A percentile compares a stretch with the other conserved stretches of the same genome.
Conservation (phyloP, 2,888 invertebrate species). For the Drosophila lacicola region DNA sequence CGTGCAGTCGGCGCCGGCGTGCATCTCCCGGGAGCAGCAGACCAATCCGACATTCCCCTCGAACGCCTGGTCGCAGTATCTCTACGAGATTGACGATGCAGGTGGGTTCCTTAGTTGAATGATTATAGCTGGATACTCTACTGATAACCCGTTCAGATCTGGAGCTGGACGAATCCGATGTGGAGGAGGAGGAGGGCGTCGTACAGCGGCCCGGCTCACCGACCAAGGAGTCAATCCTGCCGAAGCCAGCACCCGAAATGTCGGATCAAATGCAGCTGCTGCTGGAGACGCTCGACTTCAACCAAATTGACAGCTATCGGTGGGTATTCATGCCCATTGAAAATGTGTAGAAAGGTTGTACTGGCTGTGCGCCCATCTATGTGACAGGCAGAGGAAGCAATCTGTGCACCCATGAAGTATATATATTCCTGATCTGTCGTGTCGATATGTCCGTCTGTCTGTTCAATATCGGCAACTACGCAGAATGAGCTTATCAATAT, state of each 20-base stretch:
- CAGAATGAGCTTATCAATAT: no score
- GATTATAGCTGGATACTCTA: background rate
- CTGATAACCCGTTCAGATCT: slow-evolving; percentile 47
- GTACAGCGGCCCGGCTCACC: slow-evolving; percentile 47
- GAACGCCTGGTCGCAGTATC: slow-evolving; percentile 90
- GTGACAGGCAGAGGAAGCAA: no score
- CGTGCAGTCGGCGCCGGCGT: slow-evolving; percentile 87
- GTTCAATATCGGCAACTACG: no score
- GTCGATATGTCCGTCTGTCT: no score
- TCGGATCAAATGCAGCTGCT: slow-evolving; percentile 82
- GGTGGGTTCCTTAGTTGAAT: slow-evolving; percentile 46
- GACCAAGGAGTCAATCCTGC: slow-evolving; percentile 25
- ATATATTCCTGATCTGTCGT: no score
- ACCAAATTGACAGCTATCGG: slow-evolving; percentile 85
- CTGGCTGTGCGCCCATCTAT: no score
- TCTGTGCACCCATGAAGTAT: no score
- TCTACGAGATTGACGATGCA: slow-evolving; percentile 85
- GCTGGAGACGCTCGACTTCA: slow-evolving; percentile 83
- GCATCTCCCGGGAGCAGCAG: slow-evolving; percentile 87
- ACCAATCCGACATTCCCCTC: slow-evolving; percentile 89
- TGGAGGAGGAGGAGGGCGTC: slow-evolving; percentile 70
- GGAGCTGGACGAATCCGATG: slow-evolving; percentile 69
- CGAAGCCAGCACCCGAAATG: slow-evolving; percentile 71
- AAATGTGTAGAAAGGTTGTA: no score
- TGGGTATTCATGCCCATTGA: slow-evolving; percentile 33